Evolutionary conservation across 1,140 invertebrate species (phyloP).

Genomic region (Scaptodrosophila lebanonensis): DNA sequence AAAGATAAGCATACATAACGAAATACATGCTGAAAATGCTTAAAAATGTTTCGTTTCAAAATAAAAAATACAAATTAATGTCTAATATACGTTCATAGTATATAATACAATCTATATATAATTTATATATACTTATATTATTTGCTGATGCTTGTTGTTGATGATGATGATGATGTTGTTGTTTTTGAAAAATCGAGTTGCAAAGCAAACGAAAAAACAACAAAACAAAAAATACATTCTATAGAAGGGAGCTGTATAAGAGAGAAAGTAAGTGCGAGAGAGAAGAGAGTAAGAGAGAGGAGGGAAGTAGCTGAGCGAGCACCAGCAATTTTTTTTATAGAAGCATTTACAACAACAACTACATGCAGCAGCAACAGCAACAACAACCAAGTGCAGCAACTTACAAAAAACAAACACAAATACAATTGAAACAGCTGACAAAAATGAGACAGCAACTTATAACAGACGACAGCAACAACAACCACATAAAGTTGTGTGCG

Average conservation of each 20-base stretch:
- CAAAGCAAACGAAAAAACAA: constrained; percentile 23
- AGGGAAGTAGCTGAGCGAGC: not conserved
- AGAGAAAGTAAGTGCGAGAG: not conserved
- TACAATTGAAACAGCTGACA: not conserved
- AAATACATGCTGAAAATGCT: constrained; percentile 9
- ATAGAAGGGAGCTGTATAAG: constrained; percentile 3
- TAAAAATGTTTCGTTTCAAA: constrained; percentile 13
- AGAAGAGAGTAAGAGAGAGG: constrained; percentile 15
- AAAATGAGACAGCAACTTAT: too few species aligned
- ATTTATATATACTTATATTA: constrained; percentile 29
- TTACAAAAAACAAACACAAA: constrained; percentile 3
- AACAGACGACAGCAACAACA: constrained; percentile 1
- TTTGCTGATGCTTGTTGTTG: constrained; percentile 69
- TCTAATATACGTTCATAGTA: too few species aligned
- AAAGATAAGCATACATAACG: not conserved
- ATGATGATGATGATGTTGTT: constrained; percentile 72
- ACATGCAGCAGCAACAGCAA: constrained; percentile 23
- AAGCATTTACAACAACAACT: constrained; percentile 15
- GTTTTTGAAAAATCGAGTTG: too few species aligned
- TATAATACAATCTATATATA: constrained; percentile 9
- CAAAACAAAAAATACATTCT: constrained; percentile 25
- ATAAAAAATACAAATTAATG: constrained; percentile 18
- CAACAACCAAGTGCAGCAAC: constrained; percentile 31
- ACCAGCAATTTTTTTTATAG: not conserved
- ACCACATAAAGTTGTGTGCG: constrained; percentile 10